Evolutionary conservation across 2,113 vertebrate species (phyloP).

Genomic region (Aspiorhynchus laticeps): DNA sequence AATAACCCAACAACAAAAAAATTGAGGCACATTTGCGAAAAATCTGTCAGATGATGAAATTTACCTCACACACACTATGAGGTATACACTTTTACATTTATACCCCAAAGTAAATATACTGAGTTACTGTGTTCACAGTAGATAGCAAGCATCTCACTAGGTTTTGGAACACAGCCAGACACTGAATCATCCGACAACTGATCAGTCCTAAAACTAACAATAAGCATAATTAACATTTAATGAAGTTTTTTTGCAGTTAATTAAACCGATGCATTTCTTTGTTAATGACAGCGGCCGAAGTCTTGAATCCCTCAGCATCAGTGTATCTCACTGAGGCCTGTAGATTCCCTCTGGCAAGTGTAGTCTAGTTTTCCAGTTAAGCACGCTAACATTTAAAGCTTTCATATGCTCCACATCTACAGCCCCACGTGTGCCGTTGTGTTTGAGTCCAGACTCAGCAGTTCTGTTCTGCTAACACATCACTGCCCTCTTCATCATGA

Average conservation of each 20-base stretch:
- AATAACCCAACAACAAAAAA: neutral
- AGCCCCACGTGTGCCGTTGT: conserved; percentile 43
- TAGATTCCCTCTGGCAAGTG: neutral
- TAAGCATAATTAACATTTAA: conserved; percentile 33
- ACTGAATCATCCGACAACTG: neutral
- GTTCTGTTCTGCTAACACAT: conserved; percentile 48
- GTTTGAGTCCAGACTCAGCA: conserved; percentile 53
- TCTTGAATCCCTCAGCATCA: neutral
- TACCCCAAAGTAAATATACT: neutral
- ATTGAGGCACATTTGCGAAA: neutral
- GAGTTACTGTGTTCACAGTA: neutral
- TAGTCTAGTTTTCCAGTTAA: neutral
- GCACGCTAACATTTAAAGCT: conserved; percentile 17
- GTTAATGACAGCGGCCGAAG: neutral
- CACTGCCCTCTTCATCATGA: conserved; percentile 53
- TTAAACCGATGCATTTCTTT: neutral
- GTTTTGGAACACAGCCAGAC: conserved; percentile 1
- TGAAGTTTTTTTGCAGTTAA: conserved; percentile 1
- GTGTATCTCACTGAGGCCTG: conserved; percentile 2
- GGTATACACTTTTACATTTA: neutral
- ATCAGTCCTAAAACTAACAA: conserved; percentile 29
- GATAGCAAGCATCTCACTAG: neutral
- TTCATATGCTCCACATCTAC: conserved; percentile 46
- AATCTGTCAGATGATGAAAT: neutral
- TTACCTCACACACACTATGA: neutral